Evolutionary conservation across 2,113 vertebrate species (phyloP), one percentile per base, ranked within the genome.

Genomic region (Pituophis catenifer): DNA sequence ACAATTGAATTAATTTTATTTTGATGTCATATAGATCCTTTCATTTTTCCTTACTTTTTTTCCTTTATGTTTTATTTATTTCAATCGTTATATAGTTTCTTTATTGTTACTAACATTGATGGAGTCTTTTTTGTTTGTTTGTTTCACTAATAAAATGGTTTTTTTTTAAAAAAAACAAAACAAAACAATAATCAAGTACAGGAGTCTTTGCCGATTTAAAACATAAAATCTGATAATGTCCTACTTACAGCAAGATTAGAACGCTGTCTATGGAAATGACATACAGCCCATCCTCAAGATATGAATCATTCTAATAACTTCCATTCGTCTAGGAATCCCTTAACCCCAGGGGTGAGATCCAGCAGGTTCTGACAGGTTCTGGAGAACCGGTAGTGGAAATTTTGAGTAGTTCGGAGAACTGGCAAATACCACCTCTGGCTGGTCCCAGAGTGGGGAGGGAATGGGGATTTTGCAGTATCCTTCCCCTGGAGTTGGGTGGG

Each of bases 151-250:
- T n/a, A 15, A n/a, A 29, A 70, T 26, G 7, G 7, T 9, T 24
- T 26, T 13, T 59, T 9, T 8, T 38, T 1, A 38, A 38, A 1
- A 12, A 86, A 93, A 55, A 89, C 90, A 54, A 55, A 92, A 94
- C 91, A 50, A 50, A 50, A 50, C 5, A 92, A 93, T 48, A 89
- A 57, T 38, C n/a, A 92, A 89, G 3, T 88, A 96, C 94, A 86
- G 70, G 52, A 86, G 29, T 26, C 33, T 33, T 88, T 29, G 92
- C 91, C 15, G 89, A 91, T 55, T 92, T 57, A 88, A 90, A 50
- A 89, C 92, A 96, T 38, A 88, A 95, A 93, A 90, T 95, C 94
- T 96, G 94, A 95, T 95, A 96, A 96, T 54, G 92, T 95, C 94
- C 94, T 93, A 96, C 95, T 94, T 95, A 96, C 92, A 91, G 29